Evolutionary conservation across 2,797 vertebrate species (phyloP).

Genomic region (Sebastes vulpes): DNA sequence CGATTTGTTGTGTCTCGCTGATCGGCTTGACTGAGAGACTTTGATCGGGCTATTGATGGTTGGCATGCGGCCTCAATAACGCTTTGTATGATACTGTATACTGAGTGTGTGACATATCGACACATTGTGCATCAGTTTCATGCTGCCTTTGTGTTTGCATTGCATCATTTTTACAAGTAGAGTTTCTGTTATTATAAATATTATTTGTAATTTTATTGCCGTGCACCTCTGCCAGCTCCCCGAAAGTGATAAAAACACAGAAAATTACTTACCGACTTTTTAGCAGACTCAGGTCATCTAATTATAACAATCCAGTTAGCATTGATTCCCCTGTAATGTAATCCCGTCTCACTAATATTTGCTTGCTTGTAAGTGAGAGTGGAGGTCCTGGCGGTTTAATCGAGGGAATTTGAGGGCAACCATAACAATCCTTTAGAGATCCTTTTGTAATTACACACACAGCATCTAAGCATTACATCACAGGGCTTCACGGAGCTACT

Average conservation of each 20-base stretch:
- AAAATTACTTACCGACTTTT: conserved; percentile 39
- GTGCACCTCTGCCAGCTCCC: conserved; percentile 2
- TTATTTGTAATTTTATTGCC: conserved; percentile 21
- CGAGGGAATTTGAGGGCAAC: conserved; percentile 32
- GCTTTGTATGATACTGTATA: not conserved
- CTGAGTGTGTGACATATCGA: not conserved
- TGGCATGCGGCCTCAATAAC: not conserved
- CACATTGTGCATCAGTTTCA: not conserved
- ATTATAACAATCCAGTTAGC: conserved; percentile 48
- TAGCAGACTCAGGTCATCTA: conserved; percentile 46
- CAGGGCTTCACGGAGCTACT: not conserved
- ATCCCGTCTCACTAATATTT: conserved; percentile 14
- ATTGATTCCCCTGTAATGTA: conserved; percentile 54
- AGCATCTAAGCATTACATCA: conserved; percentile 1
- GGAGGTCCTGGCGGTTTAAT: conserved; percentile 16
- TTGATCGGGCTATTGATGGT: conserved; percentile 34
- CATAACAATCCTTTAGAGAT: conserved; percentile 30
- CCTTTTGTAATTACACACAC: conserved; percentile 23
- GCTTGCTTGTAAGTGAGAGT: conserved; percentile 29
- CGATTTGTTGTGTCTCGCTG: conserved; percentile 56
- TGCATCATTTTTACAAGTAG: not conserved
- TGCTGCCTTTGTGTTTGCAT: not conserved
- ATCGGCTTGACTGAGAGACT: conserved; percentile 18
- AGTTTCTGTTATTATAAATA: conserved; percentile 4
- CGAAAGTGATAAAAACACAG: conserved; percentile 40